Conservation (phyloP, 1,140 invertebrate genomes). For the Steinernema feltiae region DNA sequence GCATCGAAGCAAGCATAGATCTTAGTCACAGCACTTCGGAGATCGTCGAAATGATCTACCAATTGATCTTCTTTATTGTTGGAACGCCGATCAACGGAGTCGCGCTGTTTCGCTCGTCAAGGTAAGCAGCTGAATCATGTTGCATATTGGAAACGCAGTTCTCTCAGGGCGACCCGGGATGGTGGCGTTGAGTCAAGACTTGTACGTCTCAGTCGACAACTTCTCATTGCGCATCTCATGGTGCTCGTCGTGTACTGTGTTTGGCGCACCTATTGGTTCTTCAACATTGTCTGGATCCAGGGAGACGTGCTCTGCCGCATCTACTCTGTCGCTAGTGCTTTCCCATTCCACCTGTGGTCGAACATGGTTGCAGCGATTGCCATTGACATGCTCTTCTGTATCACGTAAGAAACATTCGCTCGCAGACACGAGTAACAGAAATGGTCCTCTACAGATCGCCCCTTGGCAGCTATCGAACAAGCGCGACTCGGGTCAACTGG, state of each 20-base stretch:
- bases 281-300: slow-evolving; percentile 48
- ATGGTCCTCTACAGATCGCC: slow-evolving; percentile 37
- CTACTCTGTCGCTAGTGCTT: slow-evolving; percentile 45
- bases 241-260: slow-evolving; percentile 50
- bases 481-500: slow-evolving; percentile 34
- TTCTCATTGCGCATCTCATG: slow-evolving; percentile 51
- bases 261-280: slow-evolving; percentile 52
- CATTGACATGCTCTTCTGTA: slow-evolving; percentile 52
- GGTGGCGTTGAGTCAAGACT: slow-evolving; percentile 43
- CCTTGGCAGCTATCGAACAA: slow-evolving; percentile 35
- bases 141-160: not conserved
- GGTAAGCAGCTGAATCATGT: slow-evolving; percentile 18
- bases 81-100: slow-evolving; percentile 46
- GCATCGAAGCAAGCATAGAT: not conserved
- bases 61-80: slow-evolving; percentile 44
- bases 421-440: slow-evolving; percentile 20
- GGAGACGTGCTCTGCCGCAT: slow-evolving; percentile 46
- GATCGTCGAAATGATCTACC: slow-evolving; percentile 51
- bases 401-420: slow-evolving; percentile 34
- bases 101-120: slow-evolving; percentile 34
- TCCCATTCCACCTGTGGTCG: slow-evolving; percentile 53
- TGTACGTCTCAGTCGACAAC: slow-evolving; percentile 41
- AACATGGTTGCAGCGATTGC: slow-evolving; percentile 54
- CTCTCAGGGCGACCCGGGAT: slow-evolving; percentile 28
- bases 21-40: slow-evolving; percentile 34